Percentiles rank a stretch among this genome's conserved stretches.
Evolutionary conservation across 1,140 invertebrate species (phyloP).

Genomic region (Hylyphantes graminicola): DNA sequence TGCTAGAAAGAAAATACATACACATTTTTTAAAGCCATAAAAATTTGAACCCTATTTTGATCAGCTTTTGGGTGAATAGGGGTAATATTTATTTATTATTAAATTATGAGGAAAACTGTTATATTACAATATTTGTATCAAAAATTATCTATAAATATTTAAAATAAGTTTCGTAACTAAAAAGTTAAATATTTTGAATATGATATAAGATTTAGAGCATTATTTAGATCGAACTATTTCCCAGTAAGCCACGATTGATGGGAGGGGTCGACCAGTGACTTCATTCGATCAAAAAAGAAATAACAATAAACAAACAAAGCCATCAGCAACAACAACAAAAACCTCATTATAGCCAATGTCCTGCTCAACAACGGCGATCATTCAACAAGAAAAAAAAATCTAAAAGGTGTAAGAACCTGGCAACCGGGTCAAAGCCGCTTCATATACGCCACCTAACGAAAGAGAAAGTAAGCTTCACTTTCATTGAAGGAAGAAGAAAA

Average conservation of each 20-base stretch:
- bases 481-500: not conserved
- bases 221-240: not conserved
- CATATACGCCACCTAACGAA: conserved; percentile 44
- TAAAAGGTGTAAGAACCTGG: not conserved
- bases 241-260: conserved; percentile 7
- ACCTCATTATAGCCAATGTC: not conserved
- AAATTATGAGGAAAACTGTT: no score
- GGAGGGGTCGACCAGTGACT: conserved; percentile 3
- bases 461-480: conserved; percentile 49
- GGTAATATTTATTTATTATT: no score
- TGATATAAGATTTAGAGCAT: no score
- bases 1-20: no score
- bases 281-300: not conserved
- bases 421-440: conserved; percentile 53
- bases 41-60: no score
- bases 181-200: no score
- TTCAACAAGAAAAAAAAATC: conserved; percentile 25
- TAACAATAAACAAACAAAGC: conserved; percentile 4
- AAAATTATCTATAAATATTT: no score
- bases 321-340: conserved; percentile 34
- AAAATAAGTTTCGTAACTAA: no score
- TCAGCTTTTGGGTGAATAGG: no score
- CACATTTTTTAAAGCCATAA: no score
- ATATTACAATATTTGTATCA: no score
- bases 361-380: not conserved